These are phyloP conservation scores for Dolichoris vasculosae DNA, from an alignment of 1,140 invertebrate species.

Conservation along the genomic window DNA sequence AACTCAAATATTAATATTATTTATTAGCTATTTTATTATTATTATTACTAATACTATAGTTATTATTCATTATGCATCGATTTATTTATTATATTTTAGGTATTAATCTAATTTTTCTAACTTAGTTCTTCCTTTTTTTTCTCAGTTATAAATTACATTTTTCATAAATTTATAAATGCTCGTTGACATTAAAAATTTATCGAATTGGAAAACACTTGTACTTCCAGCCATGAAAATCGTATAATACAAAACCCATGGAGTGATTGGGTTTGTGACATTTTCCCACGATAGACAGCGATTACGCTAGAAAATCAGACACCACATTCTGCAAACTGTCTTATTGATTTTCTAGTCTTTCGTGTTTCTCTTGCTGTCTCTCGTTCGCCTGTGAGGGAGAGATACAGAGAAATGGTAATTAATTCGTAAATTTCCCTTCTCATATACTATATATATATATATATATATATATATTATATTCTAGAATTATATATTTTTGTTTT, in stretches of 20 bases:
- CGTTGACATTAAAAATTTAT: background rate
- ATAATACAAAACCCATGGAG: background rate
- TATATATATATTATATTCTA: too few relatives aligned
- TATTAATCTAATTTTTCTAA: too few relatives aligned
- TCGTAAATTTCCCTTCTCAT: too few relatives aligned
- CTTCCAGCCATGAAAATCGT: background rate
- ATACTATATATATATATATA: too few relatives aligned
- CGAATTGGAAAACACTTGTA: background rate
- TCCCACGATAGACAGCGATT: background rate
- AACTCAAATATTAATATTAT: too few relatives aligned
- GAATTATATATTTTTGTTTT: too few relatives aligned
- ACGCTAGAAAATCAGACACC: conserved; percentile 16
- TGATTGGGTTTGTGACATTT: background rate
- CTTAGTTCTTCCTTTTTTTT: too few relatives aligned
- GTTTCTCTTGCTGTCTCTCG: background rate
- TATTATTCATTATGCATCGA: too few relatives aligned
- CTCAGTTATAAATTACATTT: background rate
- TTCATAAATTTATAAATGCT: background rate
- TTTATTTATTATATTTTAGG: too few relatives aligned
- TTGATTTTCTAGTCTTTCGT: conserved; percentile 13
- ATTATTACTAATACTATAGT: too few relatives aligned
- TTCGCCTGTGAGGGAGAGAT: background rate
- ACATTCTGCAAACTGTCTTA: conserved; percentile 11
- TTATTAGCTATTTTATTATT: too few relatives aligned
- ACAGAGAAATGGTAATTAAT: background rate